Conservation (phyloP, 2,888 invertebrate species). For the Dilophus febrilis region DNA sequence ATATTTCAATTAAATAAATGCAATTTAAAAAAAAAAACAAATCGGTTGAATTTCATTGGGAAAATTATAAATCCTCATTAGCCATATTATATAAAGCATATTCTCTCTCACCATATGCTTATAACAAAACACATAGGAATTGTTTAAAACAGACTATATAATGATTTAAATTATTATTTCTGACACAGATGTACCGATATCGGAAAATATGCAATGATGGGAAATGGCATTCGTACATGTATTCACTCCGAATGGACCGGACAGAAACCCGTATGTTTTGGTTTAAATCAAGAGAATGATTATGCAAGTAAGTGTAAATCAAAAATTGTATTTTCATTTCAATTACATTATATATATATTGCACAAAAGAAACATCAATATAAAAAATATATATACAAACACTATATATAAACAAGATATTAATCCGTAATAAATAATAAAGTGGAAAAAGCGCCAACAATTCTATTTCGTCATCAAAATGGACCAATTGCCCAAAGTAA, state of each 20-base stretch:
- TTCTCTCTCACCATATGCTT: no score
- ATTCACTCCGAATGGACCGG: slow-evolving; percentile 70
- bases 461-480: slow-evolving; percentile 61
- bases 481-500: slow-evolving; percentile 78
- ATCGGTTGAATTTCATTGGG: no score
- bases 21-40: no score
- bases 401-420: neutral
- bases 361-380: no score
- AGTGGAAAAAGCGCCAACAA: slow-evolving; percentile 77
- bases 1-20: neutral
- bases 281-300: slow-evolving; percentile 71
- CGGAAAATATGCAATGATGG: slow-evolving; percentile 71
- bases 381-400: neutral
- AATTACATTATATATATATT: no score
- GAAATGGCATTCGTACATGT: slow-evolving; percentile 53
- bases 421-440: no score
- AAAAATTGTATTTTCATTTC: no score
- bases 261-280: slow-evolving; percentile 57
- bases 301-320: slow-evolving; percentile 50
- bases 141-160: slow-evolving; percentile 6
- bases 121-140: no score
- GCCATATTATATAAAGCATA: no score
- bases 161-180: neutral
- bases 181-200: slow-evolving; percentile 55
- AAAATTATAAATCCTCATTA: no score